Evolutionary conservation across 2,888 invertebrate species (phyloP), one percentile per base, ranked within the genome.

Genomic region (Drosophila paracracens): DNA sequence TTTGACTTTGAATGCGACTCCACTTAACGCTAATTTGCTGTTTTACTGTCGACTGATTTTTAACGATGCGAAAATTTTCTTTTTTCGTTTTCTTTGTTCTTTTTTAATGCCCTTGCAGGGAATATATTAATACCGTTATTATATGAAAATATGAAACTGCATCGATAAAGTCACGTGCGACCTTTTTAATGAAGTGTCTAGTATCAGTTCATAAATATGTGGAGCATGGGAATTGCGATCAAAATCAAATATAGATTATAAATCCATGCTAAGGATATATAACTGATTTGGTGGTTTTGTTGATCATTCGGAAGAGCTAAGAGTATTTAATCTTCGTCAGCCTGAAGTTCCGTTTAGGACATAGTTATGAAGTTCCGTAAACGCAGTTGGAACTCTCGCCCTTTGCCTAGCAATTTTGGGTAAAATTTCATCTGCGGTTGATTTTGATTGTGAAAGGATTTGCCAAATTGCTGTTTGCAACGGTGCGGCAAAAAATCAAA

Each of bases 401-500:
- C 63, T 80, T 71, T 64, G 78, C 77, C 63, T 78, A 79, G 73
- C 83, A 79, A 74, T 83, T 80, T 83, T 76, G 85, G 88, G 81
- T 67, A 83, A 90, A 86, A 88, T 90, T 90, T 90, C 90, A 91
- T 91, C 91, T 91, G 91, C 83, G 92, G 91, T 91, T 91, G 92
- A 91, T 90, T 91, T 91, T 91, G 90, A 91, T 91, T 91, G 91
- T 91, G 90, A 91, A 91, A 91, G 91, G 91, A 91, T 91, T 91
- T 91, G 80, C 83, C 84, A 90, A 91, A 91, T 92, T 91, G 91
- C 90, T 91, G 91, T 88, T 90, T 90, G 90, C 86, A 90, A 77
- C 88, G 90, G 89, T 87, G 86, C 88, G 90, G 90, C 90, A 87
- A 89, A 87, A 87, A 87, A 87, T 87, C 86, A 87, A 87, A 87